A percentile compares a stretch with the other conserved stretches of the same genome.
phyloP scores from a whole-genome alignment of 2,113 vertebrate species.

The Octodon degus region DNA sequence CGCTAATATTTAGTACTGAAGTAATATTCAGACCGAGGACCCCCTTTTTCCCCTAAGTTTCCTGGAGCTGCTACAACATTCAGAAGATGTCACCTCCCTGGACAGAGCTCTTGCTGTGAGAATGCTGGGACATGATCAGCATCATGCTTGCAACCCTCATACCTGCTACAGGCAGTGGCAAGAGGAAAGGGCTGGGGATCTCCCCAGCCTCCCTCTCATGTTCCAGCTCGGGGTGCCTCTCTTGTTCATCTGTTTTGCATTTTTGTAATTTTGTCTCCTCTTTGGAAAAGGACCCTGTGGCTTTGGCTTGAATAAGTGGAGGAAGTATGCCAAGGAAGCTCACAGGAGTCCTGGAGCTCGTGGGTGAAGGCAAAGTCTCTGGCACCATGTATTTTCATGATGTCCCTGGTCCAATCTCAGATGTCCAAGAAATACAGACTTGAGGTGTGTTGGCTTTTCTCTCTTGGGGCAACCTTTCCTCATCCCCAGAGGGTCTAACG shows the following conservation, averaged over 20 bases:
- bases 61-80: conserved; percentile 7
- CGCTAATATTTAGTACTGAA: conserved; percentile 1
- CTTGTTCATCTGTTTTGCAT: background rate
- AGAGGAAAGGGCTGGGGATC: background rate
- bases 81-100: conserved; percentile 33
- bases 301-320: background rate
- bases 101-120: conserved; percentile 49
- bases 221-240: background rate
- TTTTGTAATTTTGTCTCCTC: background rate
- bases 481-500: background rate
- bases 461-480: background rate
- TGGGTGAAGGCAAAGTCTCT: background rate
- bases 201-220: background rate
- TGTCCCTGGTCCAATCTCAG: background rate
- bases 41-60: background rate
- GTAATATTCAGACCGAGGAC: background rate
- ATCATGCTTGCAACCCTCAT: background rate
- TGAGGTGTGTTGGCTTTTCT: background rate
- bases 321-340: background rate
- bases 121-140: conserved; percentile 49
- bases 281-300: background rate
- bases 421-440: background rate
- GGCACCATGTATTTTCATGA: background rate
- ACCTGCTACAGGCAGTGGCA: background rate
- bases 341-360: background rate